Evolutionary conservation across 2,113 vertebrate genomes (phyloP), one percentile per base, ranked within the genome.

Genomic region (Stictonetta naevosa): DNA sequence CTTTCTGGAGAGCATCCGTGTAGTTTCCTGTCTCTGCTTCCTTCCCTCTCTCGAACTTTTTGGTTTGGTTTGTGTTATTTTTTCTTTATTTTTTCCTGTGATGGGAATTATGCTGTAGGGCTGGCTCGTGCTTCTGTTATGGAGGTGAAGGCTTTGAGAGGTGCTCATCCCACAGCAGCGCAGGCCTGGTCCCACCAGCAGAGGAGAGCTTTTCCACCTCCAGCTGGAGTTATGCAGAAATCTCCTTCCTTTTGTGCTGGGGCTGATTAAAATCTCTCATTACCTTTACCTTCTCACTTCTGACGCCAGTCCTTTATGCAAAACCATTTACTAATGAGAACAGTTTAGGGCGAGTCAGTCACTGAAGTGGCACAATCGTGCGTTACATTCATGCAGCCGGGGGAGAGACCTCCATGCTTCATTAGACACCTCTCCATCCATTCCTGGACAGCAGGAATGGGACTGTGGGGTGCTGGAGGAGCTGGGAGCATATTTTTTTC

Each of bases 11-110:
- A 82, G 67, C 0, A 3, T 59, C 66, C 66, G 5, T 88, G 73
- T 44, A 40, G 53, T 79, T 96, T 96, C 95, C 93, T 95, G 91
- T 63, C 68, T 84, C 59, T 84, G 53, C 58, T 94, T 96, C 92
- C 95, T 94, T 93, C 83, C 86, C n/a, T 80, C 2, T 1, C 82
- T 83, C 31, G 58, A 33, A 52, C 42, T 13, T 88, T 88, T 86
- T 81, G 66, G 74, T 96, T 77, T 44, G 36, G 11, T 88, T 36
- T 83, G 42, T 62, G 29, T 33, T 85, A 60, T 79, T 90, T 97
- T 92, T 75, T 53, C 89, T 87, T 29, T 40, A 20, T 28, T 71
- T 64, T 53, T 92, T 78, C 66, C 89, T 89, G 36, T 26, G 67
- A 1, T 42, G 17, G 50, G 74, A 91, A 63, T 91, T 86, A 46